Conservation (phyloP, 2,797 vertebrate genomes). For the Syngnathus acus region DNA sequence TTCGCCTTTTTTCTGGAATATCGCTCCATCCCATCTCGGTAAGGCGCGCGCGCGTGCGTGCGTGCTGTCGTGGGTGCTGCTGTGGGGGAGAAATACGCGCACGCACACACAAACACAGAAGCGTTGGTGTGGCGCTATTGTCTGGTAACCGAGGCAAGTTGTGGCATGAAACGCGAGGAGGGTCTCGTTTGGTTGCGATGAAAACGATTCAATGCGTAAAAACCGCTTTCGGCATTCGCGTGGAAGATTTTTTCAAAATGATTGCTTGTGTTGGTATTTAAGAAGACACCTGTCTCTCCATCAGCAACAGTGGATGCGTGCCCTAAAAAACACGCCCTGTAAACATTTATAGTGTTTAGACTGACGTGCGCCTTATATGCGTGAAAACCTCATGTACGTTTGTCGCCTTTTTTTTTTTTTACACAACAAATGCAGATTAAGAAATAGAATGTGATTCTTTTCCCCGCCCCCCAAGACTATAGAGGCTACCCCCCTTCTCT, state of each 20-base stretch:
- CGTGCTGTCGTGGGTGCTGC: slow-evolving; percentile 10
- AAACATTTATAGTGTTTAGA: not conserved
- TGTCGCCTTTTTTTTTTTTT: not conserved
- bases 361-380: too few species aligned
- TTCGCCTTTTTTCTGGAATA: slow-evolving; percentile 46
- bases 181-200: slow-evolving; percentile 9
- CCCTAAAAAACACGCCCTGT: slow-evolving; percentile 2
- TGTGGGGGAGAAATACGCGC: slow-evolving; percentile 1
- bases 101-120: not conserved
- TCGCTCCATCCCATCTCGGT: slow-evolving; percentile 55
- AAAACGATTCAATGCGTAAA: not conserved
- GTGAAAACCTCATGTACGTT: not conserved
- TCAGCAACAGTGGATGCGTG: slow-evolving; percentile 40
- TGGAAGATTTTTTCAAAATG: not conserved
- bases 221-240: not conserved
- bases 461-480: slow-evolving; percentile 35
- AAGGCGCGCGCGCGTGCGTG: slow-evolving; percentile 41
- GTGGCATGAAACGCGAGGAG: slow-evolving; percentile 22
- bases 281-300: slow-evolving; percentile 57
- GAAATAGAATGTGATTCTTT: not conserved
- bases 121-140: slow-evolving; percentile 61
- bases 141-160: slow-evolving; percentile 63
- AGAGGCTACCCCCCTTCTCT: slow-evolving; percentile 20
- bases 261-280: not conserved
- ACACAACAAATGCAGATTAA: not conserved